Base-by-base conservation (phyloP, 2,797 vertebrate genomes). In the Dicrostonyx torquatus region DNA sequence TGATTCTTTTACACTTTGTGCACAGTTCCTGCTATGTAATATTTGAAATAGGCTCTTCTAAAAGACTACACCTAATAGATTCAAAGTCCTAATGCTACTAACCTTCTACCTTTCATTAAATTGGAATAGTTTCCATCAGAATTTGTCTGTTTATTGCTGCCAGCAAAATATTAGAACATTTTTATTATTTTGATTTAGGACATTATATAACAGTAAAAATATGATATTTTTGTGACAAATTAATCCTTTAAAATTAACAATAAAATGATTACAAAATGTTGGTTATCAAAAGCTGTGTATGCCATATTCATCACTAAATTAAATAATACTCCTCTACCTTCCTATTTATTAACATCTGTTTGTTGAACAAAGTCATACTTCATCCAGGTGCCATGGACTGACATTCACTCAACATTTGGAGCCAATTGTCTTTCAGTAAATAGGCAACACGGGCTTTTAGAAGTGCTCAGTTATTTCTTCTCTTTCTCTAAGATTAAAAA, bases 111-210 rank as follows among this genome's bases (percentile, higher is more conserved):
- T 90, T 72, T 75, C n/a, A 50, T 73, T 84, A 91, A 70, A 17
- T 43, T 91, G 22, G 17, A 40, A 72, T 15, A 10, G 7, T 66
- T 87, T 70, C 58, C 75, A 82, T 76, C 40, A 55, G 43, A 91
- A 70, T 34, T 77, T 6, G 6, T 43, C 53, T 45, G 17, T 64
- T 87, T 91, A 68, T 82, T 43, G 73, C 31, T 85, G 22, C 13
- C 90, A 58, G 6, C 43, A 55, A 96, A 89, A 45, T 45, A 34
- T 7, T 34, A 60, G n/a, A 77, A 48, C 9, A 62, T 70, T 24
- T 48, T 84, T 73, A 85, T 72, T 94, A 90, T 55, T 93, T 48
- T 91, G 18, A 93, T 31, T 89, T 45, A 13, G 18, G 53, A 70
- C 75, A 34, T 53, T 24, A 62, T 15, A 55, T 50, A 89, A 43